Conservation (phyloP, 2,113 vertebrate species). For the Nesoenas mayeri region DNA sequence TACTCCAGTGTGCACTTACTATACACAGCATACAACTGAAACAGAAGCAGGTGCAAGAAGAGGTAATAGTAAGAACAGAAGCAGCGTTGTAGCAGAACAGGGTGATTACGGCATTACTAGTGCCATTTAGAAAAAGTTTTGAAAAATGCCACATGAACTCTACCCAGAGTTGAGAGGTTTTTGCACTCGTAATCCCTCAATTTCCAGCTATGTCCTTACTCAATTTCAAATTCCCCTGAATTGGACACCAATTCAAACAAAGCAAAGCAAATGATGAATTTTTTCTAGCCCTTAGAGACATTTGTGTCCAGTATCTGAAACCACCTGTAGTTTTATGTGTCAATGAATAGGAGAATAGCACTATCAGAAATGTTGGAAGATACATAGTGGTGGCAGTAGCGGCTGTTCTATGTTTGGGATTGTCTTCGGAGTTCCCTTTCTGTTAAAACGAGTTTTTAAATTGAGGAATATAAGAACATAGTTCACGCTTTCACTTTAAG, state of each 20-base stretch:
- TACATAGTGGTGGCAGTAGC: not conserved
- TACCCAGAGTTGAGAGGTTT: not conserved
- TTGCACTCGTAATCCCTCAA: not conserved
- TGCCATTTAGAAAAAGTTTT: not conserved
- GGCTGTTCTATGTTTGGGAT: not conserved
- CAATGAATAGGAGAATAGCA: not conserved
- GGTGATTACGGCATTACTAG: accelerated
- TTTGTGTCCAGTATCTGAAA: not conserved
- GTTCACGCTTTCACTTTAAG: not conserved
- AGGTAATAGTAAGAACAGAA: not conserved
- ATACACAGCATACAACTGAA: not conserved
- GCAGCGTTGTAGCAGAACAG: not conserved
- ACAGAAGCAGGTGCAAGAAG: not conserved
- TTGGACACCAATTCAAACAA: not conserved
- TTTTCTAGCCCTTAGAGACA: not conserved
- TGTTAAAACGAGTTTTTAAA: not conserved
- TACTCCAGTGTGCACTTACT: not conserved
- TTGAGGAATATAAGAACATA: not conserved
- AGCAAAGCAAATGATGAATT: not conserved
- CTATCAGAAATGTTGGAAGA: not conserved
- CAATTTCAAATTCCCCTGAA: not conserved
- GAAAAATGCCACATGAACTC: not conserved
- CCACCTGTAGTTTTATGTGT: accelerated
- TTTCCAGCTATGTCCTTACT: not conserved
- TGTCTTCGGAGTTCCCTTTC: not conserved